A percentile compares a stretch with the other conserved stretches of the same genome.
These are phyloP conservation scores for Lagodon rhomboides DNA, from an alignment of 2,797 vertebrate species.

Conservation along the genomic window DNA sequence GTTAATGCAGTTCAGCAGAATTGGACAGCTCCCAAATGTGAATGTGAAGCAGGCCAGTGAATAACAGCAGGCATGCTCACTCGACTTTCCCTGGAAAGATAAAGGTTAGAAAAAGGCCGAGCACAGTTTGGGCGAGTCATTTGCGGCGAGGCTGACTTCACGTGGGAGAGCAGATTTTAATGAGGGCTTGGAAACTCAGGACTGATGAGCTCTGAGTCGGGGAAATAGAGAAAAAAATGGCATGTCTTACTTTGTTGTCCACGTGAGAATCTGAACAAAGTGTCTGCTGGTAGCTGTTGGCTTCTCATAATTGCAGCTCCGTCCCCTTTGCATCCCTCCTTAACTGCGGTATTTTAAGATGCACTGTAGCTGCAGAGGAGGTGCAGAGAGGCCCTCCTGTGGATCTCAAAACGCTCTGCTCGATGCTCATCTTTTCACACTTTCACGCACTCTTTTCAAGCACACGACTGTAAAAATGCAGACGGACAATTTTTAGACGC, in stretches of 20 bases:
- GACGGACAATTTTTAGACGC: too few relatives aligned
- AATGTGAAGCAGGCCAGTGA: slow-evolving; percentile 25
- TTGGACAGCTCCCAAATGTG: slow-evolving; percentile 35
- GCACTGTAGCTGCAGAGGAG: not conserved
- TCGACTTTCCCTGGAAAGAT: slow-evolving; percentile 27
- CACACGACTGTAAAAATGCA: not conserved
- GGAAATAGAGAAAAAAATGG: not conserved
- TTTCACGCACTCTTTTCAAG: not conserved
- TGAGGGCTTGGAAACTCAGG: slow-evolving; percentile 10
- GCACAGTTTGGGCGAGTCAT: not conserved
- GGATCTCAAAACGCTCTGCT: not conserved
- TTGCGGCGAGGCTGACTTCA: not conserved
- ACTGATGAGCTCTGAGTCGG: not conserved
- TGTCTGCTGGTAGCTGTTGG: not conserved
- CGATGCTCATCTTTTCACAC: too few relatives aligned
- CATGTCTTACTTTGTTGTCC: not conserved
- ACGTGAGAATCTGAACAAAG: not conserved
- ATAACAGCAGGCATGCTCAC: slow-evolving; percentile 1
- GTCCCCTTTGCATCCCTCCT: not conserved
- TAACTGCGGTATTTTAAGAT: not conserved
- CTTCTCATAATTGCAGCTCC: not conserved
- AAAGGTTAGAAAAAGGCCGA: slow-evolving; percentile 15
- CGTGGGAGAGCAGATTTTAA: slow-evolving; percentile 6
- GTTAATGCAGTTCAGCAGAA: slow-evolving; percentile 41
- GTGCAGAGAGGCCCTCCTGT: slow-evolving; percentile 3